Evolutionary conservation across 1,140 invertebrate genomes (phyloP).

Genomic region (Ips typographus): DNA sequence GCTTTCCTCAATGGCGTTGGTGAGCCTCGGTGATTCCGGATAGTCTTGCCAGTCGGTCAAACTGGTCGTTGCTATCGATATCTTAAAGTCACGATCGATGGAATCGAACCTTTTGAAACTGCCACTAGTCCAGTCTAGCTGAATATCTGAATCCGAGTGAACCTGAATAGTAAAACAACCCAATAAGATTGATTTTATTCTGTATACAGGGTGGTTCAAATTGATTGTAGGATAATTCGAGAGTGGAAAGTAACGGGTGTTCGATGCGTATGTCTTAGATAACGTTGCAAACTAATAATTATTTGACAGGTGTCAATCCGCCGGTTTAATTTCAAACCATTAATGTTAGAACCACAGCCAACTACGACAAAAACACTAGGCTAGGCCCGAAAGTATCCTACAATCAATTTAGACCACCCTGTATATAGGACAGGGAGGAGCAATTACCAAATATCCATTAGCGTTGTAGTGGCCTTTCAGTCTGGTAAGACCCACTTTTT

Average conservation of each 20-base stretch:
- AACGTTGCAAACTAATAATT: no score
- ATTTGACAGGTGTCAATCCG: no score
- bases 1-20: no score
- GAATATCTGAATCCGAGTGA: constrained; percentile 67
- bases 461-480: constrained; percentile 60
- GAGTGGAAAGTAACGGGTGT: neutral
- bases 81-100: constrained; percentile 59
- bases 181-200: no score
- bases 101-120: constrained; percentile 71
- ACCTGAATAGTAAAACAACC: constrained; percentile 53
- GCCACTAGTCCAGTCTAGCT: constrained; percentile 60
- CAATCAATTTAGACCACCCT: neutral
- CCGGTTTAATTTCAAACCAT: no score
- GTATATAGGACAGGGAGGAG: neutral
- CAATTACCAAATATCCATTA: constrained; percentile 64
- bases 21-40: no score
- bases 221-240: neutral
- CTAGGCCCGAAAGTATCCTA: neutral
- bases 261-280: neutral
- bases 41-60: constrained; percentile 34
- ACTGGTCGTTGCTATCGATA: constrained; percentile 48
- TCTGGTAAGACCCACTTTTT: constrained; percentile 62
- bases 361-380: neutral
- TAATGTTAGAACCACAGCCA: no score
- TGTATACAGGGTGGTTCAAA: neutral